Base-by-base conservation (phyloP, 2,888 invertebrate genomes). In the Drosophila tripunctata region DNA sequence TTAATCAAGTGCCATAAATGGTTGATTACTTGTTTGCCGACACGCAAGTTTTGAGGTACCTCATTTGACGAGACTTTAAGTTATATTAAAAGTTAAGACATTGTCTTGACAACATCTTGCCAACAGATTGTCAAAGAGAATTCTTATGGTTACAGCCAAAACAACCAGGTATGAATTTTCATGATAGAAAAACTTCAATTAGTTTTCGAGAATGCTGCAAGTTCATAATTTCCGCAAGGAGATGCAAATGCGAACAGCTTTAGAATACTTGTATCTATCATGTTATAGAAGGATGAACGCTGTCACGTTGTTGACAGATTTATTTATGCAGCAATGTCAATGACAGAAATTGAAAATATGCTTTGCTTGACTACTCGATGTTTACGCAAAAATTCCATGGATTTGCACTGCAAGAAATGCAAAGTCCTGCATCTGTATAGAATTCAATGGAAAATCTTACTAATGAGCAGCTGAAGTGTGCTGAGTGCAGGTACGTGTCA, bases 391-490 rank as follows among this genome's bases (percentile, higher is more conserved):
- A 54, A n/a, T n/a, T 55, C 60, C 41, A 57, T 50, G 15, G 8
- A 19, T 22, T 31, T 22, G 30, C 19, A 15, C 7, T 36, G 36
- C 22, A 24, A 22, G n/a, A n/a, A 41, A 22, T 41, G 7, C 14
- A 4, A 10, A 41, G 12, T 14, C 8, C 14, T 4, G 5, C 3
- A 10, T 12, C 6, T 14, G 14, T 47, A 2, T 5, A 12, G 4
- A 17, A 14, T 47, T 35, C 48, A 24, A 17, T 17, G 27, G 48
- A 36, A n/a, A 36, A 24, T 35, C 48, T 17, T 50, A 7, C 36
- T 83, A 77, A 77, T 80, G 81, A 77, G 67, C 60, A 67, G 43
- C 48, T 66, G 66, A 52, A 52, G 58, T 22, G 38, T 12, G 15
- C 24, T 54, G 66, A 65, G 66, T 55, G 58, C 24, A 12, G 40